phyloP scores from a whole-genome alignment of 1,140 invertebrate species.

The Hyles vespertilio region DNA sequence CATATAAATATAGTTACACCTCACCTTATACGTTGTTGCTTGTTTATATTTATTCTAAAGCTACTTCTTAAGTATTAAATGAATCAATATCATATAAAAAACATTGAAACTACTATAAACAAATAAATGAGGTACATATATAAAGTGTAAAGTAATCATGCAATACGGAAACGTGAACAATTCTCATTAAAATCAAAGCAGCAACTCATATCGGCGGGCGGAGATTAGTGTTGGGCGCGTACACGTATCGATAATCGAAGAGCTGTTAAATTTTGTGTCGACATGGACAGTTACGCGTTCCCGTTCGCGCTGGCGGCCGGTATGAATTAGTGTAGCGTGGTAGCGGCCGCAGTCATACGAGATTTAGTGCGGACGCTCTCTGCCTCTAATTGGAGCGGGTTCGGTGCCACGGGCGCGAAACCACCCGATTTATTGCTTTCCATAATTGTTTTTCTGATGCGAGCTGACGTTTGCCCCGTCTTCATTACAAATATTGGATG shows the following conservation, averaged over 20 bases:
- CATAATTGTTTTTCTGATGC: conserved; percentile 64
- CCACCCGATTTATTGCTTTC: conserved; percentile 64
- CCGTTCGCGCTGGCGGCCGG: conserved; percentile 35
- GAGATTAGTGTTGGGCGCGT: conserved; percentile 29
- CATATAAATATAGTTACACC: too few relatives aligned
- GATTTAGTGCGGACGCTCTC: conserved; percentile 63
- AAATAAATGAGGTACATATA: too few relatives aligned
- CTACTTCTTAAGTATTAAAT: too few relatives aligned
- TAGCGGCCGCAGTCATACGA: conserved; percentile 44
- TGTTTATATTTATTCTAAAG: too few relatives aligned
- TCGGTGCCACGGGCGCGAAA: conserved; percentile 56
- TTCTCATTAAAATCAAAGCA: too few relatives aligned
- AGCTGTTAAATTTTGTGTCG: conserved; percentile 54
- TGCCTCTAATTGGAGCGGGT: conserved; percentile 64
- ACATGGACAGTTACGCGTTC: conserved; percentile 52
- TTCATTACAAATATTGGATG: conserved; percentile 36
- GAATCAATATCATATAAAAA: too few relatives aligned
- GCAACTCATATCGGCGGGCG: neutral
- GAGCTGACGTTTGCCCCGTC: conserved; percentile 24
- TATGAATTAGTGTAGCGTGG: conserved; percentile 73
- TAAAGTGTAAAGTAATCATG: too few relatives aligned
- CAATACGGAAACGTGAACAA: too few relatives aligned
- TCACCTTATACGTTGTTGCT: too few relatives aligned
- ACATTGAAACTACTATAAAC: too few relatives aligned
- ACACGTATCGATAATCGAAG: conserved; percentile 50